phyloP scores from a whole-genome alignment of 2,888 invertebrate genomes.

The Peribatodes rhomboidaria region DNA sequence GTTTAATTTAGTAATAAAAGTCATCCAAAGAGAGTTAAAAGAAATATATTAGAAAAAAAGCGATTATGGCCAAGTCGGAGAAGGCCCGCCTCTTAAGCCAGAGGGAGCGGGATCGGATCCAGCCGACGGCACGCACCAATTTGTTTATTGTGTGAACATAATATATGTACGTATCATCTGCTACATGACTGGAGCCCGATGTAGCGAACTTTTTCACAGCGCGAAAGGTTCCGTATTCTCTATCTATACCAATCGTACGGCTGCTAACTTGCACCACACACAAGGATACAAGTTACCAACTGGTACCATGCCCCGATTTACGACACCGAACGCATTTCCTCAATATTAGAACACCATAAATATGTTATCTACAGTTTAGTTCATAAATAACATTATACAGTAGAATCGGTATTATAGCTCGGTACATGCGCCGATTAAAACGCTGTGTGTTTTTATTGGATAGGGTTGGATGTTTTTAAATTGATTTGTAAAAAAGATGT shows the following conservation, averaged over 20 bases:
- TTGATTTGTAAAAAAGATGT: background rate
- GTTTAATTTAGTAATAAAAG: too few relatives aligned
- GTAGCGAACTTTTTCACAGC: too few relatives aligned
- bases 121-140: too few relatives aligned
- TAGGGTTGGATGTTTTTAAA: background rate
- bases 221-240: too few relatives aligned
- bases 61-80: too few relatives aligned
- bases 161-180: too few relatives aligned
- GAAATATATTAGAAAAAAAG: too few relatives aligned
- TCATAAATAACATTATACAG: conserved; percentile 24
- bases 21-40: too few relatives aligned
- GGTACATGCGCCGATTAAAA: conserved; percentile 15
- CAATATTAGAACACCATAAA: conserved; percentile 40
- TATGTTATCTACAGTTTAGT: conserved; percentile 23
- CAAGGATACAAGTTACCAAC: conserved; percentile 61
- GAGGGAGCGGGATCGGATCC: too few relatives aligned
- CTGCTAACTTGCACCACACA: conserved; percentile 48
- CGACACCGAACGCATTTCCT: conserved; percentile 79
- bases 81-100: too few relatives aligned
- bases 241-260: conserved; percentile 43
- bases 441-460: conserved; percentile 17
- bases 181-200: too few relatives aligned
- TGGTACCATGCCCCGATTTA: conserved; percentile 67
- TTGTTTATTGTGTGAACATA: too few relatives aligned
- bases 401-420: conserved; percentile 12